Evolutionary conservation across 2,797 vertebrate species (phyloP), one percentile per base, ranked within the genome.

Genomic region (Erpetoichthys calabaricus): DNA sequence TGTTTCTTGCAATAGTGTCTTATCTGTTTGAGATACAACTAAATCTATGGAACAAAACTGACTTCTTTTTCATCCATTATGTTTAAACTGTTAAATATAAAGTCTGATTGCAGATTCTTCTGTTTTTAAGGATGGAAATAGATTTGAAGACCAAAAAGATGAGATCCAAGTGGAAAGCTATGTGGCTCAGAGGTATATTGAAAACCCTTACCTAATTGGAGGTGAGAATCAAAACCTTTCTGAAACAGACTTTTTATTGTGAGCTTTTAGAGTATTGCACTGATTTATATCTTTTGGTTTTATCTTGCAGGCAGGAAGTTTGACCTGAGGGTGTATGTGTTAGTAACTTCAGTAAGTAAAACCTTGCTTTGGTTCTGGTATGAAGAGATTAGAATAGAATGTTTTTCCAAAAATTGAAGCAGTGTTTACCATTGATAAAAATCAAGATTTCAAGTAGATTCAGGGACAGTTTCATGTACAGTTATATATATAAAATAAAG

Each of bases 181-280:
- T 0, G 90, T 95, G 25, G 91, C 80, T 44, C 92, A 95, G 64
- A 84, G 86, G 47, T 95, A 94, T 51, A 85, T 95, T 25, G 90
- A 94, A 71, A 94, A 91, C 56, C 92, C 92, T 2, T 94, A 94
- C 71, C 72, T 96, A 49, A 88, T 96, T 54, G 85, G 86, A 72
- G 91, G 92, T 92, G 45, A 64, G 10, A 50, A 9, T 45, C 45
- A 25, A 25, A 25, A 25, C 25, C 8, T 8, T 9, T 6, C 25
- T 25, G 25, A 25, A 25, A 25, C 25, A 25, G 25, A 51, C 10
- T 51, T 25, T 25, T 25, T 25, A 25, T 7, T 5, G 5, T 8
- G 6, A 7, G 7, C 6, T 7, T 8, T 8, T 2, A 50, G 47
- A 7, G n/a, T n/a, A n/a, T 7, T 50, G 2, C 47, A 7, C 7